phyloP scores from a whole-genome alignment of 2,888 invertebrate species.

The Cheilosia scutellata region DNA sequence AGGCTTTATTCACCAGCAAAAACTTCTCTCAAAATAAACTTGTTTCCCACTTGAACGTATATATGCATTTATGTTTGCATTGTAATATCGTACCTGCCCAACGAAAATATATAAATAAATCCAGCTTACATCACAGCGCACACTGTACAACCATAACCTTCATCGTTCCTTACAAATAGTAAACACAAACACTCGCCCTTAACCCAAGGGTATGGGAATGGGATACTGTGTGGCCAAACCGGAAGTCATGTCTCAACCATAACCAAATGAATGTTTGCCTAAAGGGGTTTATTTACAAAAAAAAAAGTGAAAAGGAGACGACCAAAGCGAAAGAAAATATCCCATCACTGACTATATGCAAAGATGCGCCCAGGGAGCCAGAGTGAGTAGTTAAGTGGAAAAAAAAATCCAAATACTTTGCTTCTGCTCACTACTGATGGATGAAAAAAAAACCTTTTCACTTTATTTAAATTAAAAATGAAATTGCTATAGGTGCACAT shows the following conservation, averaged over 20 bases:
- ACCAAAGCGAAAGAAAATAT: conserved; percentile 32
- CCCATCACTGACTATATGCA: conserved; percentile 20
- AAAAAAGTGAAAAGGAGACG: background rate
- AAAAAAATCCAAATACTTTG: conserved; percentile 33
- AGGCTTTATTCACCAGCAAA: no score
- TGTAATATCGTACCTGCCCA: no score
- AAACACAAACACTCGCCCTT: background rate
- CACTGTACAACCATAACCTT: no score
- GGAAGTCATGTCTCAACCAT: conserved; percentile 70
- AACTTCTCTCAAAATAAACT: no score
- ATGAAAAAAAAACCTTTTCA: conserved; percentile 68
- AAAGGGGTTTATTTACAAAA: conserved; percentile 61
- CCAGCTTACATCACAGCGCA: no score
- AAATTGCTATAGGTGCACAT: conserved; percentile 73
- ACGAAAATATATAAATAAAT: no score
- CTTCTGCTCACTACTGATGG: conserved; percentile 50
- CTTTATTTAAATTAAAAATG: conserved; percentile 75
- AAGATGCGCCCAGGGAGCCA: conserved; percentile 23
- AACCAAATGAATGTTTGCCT: conserved; percentile 71
- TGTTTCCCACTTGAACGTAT: no score
- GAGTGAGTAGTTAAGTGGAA: conserved; percentile 24
- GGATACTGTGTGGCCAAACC: conserved; percentile 28
- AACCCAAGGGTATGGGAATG: background rate
- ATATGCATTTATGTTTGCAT: no score
- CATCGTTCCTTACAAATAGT: no score